Percentiles rank a stretch among this genome's conserved stretches.
Conservation (phyloP, 92 coral and sea anemone genomes). For the Porites lobata region DNA sequence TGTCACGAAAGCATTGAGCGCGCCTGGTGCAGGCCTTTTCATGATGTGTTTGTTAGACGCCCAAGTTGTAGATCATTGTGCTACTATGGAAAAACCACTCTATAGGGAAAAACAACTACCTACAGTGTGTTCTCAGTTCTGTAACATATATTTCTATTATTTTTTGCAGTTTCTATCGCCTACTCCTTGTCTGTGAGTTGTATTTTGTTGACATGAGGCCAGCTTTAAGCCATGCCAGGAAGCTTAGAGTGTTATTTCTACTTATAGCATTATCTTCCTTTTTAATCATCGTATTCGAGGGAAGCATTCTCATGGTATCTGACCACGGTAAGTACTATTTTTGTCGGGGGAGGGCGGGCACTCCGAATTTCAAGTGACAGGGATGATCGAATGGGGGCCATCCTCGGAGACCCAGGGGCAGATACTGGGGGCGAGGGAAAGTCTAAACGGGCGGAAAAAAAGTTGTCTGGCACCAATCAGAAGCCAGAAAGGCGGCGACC, state of each 20-base stretch:
- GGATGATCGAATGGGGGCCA: too few relatives aligned
- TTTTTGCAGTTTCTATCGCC: conserved; percentile 24
- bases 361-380: too few relatives aligned
- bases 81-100: too few relatives aligned
- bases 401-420: too few relatives aligned
- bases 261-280: conserved; percentile 6
- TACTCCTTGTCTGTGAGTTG: not conserved
- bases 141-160: not conserved
- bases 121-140: not conserved
- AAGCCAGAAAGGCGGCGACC: too few relatives aligned
- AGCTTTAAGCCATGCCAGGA: conserved; percentile 14
- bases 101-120: not conserved
- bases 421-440: too few relatives aligned
- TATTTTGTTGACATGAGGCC: conserved; percentile 33
- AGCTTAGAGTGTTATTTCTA: conserved; percentile 25
- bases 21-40: too few relatives aligned
- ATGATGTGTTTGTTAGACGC: too few relatives aligned
- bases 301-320: conserved; percentile 8
- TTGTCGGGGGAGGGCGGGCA: not conserved
- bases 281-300: conserved; percentile 20
- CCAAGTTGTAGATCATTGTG: too few relatives aligned
- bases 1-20: too few relatives aligned
- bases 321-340: conserved; percentile 16
- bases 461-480: too few relatives aligned
- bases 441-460: too few relatives aligned